Conservation (phyloP, 2,888 invertebrate genomes). For the Ariolimax columbianus region DNA sequence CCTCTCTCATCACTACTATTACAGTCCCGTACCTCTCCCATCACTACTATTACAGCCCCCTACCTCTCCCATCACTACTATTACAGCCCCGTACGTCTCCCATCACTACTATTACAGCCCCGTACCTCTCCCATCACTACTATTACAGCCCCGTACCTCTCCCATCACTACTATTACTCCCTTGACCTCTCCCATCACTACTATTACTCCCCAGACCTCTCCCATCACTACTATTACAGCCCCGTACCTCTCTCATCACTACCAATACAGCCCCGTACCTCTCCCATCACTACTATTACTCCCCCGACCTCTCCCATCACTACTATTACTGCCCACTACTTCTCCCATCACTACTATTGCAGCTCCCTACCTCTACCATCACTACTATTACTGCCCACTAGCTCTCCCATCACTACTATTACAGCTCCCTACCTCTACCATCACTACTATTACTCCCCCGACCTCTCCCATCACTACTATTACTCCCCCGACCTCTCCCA, state of each 20-base stretch:
- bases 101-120: not conserved
- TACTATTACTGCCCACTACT: not conserved
- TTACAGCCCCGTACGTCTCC: not conserved
- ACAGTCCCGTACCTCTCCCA: not conserved
- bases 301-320: not conserved
- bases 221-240: not conserved
- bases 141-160: not conserved
- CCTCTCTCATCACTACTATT: not conserved
- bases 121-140: not conserved
- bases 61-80: conserved; percentile 16
- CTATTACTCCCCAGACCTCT: not conserved
- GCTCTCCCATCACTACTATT: too few species aligned
- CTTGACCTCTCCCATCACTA: not conserved
- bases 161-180: not conserved
- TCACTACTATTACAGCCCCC: conserved; percentile 11
- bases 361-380: too few species aligned
- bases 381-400: too few species aligned
- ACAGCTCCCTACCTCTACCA: too few species aligned
- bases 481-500: too few species aligned
- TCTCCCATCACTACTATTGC: too few species aligned
- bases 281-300: not conserved
- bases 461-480: too few species aligned
- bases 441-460: too few species aligned
- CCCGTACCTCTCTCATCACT: too few species aligned
- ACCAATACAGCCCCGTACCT: too few species aligned